Percentiles rank a stretch among this genome's conserved stretches.
Evolutionary conservation across 2,888 invertebrate species (phyloP).

Genomic region (Tipula confusa): DNA sequence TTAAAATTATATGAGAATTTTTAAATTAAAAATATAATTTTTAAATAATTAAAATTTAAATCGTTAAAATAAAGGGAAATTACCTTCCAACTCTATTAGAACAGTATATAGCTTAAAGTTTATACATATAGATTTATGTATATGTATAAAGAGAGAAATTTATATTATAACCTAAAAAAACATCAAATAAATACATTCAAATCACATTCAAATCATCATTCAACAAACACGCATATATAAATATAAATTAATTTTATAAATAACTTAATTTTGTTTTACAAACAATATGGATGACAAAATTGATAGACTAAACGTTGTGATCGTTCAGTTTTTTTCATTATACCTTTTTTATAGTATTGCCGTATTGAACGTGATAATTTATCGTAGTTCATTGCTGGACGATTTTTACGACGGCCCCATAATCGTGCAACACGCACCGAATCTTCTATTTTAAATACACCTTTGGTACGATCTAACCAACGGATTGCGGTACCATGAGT

Average conservation of each 20-base stretch:
- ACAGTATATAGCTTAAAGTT: neutral
- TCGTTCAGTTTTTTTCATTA: conserved; percentile 98
- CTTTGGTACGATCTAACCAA: conserved; percentile 92
- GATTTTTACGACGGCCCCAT: conserved; percentile 97
- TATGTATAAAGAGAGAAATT: conserved; percentile 29
- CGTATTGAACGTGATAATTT: conserved; percentile 95
- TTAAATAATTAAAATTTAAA: neutral
- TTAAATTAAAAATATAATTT: neutral
- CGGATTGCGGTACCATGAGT: conserved; percentile 90
- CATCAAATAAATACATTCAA: conserved; percentile 27
- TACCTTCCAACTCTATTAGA: conserved; percentile 25
- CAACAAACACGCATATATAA: conserved; percentile 32
- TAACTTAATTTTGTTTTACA: conserved; percentile 57
- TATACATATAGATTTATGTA: no score
- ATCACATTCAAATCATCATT: conserved; percentile 26
- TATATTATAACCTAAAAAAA: neutral
- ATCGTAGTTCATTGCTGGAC: conserved; percentile 99
- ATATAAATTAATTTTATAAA: neutral
- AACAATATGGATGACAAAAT: conserved; percentile 92
- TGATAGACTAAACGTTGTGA: conserved; percentile 98
- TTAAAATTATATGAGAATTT: conserved; percentile 3
- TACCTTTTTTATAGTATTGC: conserved; percentile 99
- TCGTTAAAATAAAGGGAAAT: conserved; percentile 29
- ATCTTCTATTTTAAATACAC: conserved; percentile 98
- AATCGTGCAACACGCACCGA: conserved; percentile 94